phyloP scores from a whole-genome alignment of 2,888 invertebrate genomes.

The Brachyptera putata region DNA sequence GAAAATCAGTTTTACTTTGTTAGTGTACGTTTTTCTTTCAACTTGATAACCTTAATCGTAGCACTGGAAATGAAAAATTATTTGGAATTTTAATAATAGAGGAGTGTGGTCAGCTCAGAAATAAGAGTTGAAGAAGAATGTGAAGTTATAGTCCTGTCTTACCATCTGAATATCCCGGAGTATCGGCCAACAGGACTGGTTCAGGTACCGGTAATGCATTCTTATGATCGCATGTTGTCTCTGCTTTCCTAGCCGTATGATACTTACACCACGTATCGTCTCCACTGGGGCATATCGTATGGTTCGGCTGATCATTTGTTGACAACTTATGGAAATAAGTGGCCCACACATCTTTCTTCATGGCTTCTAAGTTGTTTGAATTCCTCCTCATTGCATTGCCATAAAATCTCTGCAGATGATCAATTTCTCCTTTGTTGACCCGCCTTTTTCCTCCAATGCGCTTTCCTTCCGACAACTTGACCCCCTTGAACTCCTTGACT shows the following conservation, averaged over 20 bases:
- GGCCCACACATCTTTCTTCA: conserved; percentile 30
- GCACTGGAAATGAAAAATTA: too few relatives aligned
- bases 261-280: conserved; percentile 22
- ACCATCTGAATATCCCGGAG: too few relatives aligned
- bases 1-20: too few relatives aligned
- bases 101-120: too few relatives aligned
- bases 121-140: too few relatives aligned
- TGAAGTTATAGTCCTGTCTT: too few relatives aligned
- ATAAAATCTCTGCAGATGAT: conserved; percentile 25
- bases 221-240: conserved; percentile 19
- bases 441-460: conserved; percentile 17
- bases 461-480: conserved; percentile 25
- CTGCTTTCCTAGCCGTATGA: background rate
- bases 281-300: conserved; percentile 27
- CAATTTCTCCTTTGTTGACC: conserved; percentile 22
- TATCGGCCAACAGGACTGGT: conserved; percentile 23
- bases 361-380: conserved; percentile 8
- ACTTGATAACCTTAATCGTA: too few relatives aligned
- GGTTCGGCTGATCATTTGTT: conserved; percentile 26
- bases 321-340: conserved; percentile 29
- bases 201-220: conserved; percentile 14
- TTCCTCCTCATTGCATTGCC: conserved; percentile 28
- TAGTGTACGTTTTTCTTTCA: too few relatives aligned
- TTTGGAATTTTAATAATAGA: too few relatives aligned
- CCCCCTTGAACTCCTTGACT: conserved; percentile 19